Base-by-base conservation (phyloP, 2,888 invertebrate species). In the Spisula solida region DNA sequence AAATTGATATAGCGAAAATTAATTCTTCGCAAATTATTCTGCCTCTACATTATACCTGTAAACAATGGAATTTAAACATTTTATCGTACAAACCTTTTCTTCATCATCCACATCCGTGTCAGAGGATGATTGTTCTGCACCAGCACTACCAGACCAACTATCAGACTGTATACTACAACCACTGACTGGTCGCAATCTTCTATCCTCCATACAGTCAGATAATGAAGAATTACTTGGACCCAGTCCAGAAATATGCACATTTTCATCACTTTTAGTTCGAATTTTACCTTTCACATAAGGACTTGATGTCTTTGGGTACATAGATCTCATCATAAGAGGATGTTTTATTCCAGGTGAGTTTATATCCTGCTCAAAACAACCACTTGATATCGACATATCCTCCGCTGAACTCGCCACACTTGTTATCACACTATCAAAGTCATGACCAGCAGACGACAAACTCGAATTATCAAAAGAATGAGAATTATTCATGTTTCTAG, bases 61-160 rank as follows among this genome's bases (percentile, higher is more conserved):
- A 75, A 75, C n/a, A 41, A 31, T 41, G 78, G 12, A 31, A 4
- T 18, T n/a, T 25, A 79, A 18, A 79, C 41, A 47, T 16, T 47
- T 47, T 47, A 34, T n/a, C 41, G 29, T 34, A 82, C 47, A 29
- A 81, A 93, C 93, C 92, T 93, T 93, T 81, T 94, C 92, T 51
- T 93, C 93, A 75, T 93, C 94, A 70, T 94, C 94, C 14, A 84
- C 81, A 56, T 94, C 95, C 0, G 94, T 93, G 0, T 93, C 93
- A n/a, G 93, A 92, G n/a, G 88, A 88, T 18, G 87, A 82, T 25
- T 92, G 93, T 14, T 88, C 91, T 18, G 90, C 83, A 47, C 86
- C 81, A n/a, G 83, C 91, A 84, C 90, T 88, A 14, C 91, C 92
- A 51, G 91, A 89, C 66, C 88, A 87, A 81, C 91, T 90, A 29